A percentile compares a stretch with the other conserved stretches of the same genome.
Evolutionary conservation across 2,113 vertebrate genomes (phyloP).

Genomic region (Eclectus roratus): DNA sequence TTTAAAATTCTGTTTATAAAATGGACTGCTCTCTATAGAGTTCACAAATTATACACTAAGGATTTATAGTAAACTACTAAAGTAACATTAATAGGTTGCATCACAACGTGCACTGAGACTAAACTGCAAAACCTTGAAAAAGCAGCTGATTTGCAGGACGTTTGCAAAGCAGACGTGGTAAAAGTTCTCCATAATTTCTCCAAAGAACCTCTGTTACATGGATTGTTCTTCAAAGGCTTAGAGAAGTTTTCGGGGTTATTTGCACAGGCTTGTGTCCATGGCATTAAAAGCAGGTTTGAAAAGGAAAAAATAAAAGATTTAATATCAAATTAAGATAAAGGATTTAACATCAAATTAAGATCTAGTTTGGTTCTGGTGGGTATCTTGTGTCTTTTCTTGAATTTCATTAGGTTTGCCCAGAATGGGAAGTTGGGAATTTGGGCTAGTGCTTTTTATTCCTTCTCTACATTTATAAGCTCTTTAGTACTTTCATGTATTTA

Average conservation of each 20-base stretch:
- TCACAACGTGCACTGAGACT: background rate
- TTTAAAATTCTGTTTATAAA: slow-evolving; percentile 57
- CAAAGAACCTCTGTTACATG: background rate
- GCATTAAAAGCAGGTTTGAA: background rate
- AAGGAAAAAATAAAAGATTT: background rate
- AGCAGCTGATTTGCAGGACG: background rate
- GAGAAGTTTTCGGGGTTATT: background rate
- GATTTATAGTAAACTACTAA: slow-evolving; percentile 15
- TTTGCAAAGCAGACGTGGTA: background rate
- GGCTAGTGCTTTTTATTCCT: background rate
- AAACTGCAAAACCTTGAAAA: slow-evolving; percentile 8
- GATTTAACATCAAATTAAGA: background rate
- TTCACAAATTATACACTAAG: slow-evolving; percentile 38
- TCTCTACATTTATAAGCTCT: background rate
- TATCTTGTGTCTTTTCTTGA: background rate
- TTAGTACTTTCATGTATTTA: slow-evolving; percentile 19
- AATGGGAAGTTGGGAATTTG: background rate
- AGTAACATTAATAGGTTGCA: slow-evolving; percentile 6
- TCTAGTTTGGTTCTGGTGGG: background rate
- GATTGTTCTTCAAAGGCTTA: background rate
- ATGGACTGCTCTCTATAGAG: background rate
- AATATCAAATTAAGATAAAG: background rate
- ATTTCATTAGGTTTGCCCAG: background rate
- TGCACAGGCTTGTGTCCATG: background rate
- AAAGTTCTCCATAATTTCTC: background rate